Conservation (phyloP, 53 echinoderm and acorn worm species). For the Apostichopus leukothele region DNA sequence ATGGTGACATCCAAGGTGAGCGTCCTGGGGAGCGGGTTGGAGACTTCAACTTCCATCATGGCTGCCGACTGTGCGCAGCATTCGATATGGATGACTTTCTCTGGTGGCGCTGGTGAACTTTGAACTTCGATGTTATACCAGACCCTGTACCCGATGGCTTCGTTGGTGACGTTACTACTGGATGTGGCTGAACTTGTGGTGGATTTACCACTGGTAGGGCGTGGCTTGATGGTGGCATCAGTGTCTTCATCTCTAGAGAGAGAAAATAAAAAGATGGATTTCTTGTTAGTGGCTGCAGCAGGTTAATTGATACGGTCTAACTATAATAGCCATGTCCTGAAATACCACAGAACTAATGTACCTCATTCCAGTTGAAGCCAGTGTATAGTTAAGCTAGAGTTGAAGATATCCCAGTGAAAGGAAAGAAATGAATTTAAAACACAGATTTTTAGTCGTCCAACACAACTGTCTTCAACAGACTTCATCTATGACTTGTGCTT, state of each 20-base stretch:
- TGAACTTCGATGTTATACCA: constrained; percentile 91
- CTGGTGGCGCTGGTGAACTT: constrained; percentile 67
- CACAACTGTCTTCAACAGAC: no score
- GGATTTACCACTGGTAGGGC: constrained; percentile 72
- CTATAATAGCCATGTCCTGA: no score
- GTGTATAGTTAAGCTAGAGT: no score
- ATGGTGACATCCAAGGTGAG: constrained; percentile 77
- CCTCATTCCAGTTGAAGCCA: no score
- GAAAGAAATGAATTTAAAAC: no score
- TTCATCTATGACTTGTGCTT: no score
- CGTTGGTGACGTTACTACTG: constrained; percentile 39
- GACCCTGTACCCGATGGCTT: constrained; percentile 75
- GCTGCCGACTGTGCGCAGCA: constrained; percentile 93
- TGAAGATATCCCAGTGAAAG: no score
- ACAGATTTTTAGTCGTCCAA: no score
- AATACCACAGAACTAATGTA: no score
- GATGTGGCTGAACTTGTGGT: constrained; percentile 60
- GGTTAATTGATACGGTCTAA: no score
- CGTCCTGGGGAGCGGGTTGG: constrained; percentile 75
- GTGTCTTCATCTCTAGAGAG: neutral
- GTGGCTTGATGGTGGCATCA: constrained; percentile 18
- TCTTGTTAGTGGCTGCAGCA: no score
- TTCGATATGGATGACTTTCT: constrained; percentile 65
- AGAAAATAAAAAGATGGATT: neutral
- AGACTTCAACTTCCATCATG: constrained; percentile 89